These are phyloP conservation scores for Nesidiocoris tenuis DNA, from an alignment of 2,888 invertebrate species.

Conservation along the genomic window DNA sequence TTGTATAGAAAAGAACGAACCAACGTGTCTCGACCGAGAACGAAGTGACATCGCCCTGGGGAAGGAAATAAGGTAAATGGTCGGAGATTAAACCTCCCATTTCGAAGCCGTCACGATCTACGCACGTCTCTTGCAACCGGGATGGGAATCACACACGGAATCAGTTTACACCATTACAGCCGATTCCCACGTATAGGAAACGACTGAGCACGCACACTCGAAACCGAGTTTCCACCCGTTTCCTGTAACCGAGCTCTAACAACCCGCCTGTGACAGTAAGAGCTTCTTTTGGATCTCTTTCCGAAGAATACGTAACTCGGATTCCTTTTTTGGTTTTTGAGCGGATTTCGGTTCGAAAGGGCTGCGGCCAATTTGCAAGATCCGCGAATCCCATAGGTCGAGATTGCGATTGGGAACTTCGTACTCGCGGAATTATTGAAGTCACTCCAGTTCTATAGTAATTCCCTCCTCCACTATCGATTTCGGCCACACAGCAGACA, in stretches of 20 bases:
- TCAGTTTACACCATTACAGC: not conserved
- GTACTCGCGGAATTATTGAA: no score
- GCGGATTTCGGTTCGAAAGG: no score
- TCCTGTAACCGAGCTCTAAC: not conserved
- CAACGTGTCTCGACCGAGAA: not conserved
- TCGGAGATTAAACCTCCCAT: not conserved
- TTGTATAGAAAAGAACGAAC: not conserved
- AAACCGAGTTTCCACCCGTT: not conserved
- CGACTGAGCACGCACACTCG: not conserved
- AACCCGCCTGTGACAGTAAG: not conserved
- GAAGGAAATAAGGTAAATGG: not conserved
- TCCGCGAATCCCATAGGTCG: no score
- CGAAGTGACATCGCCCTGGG: not conserved
- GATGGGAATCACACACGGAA: not conserved
- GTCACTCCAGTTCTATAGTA: no score
- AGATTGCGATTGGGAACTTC: no score
- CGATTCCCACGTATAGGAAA: not conserved
- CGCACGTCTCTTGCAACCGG: not conserved
- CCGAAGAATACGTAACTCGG: not conserved
- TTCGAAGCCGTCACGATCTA: not conserved
- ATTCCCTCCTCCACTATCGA: no score
- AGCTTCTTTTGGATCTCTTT: not conserved
- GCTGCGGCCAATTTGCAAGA: no score
- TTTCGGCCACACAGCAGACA: no score
- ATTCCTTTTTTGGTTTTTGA: no score